These are phyloP conservation scores for Dione juno DNA, from an alignment of 2,888 invertebrate genomes.

Conservation along the genomic window DNA sequence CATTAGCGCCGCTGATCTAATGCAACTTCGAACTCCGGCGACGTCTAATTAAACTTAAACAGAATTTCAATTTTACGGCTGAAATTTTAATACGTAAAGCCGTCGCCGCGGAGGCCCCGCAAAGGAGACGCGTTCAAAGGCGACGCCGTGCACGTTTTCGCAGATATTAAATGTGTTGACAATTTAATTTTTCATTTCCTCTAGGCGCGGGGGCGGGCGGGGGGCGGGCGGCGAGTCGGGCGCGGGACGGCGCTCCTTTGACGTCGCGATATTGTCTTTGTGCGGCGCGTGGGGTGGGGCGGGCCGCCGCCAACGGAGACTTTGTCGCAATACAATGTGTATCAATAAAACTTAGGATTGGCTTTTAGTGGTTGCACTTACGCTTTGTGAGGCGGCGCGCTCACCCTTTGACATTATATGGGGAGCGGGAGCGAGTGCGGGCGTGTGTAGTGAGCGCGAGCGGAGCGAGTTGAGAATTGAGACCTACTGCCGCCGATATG, in stretches of 20 bases:
- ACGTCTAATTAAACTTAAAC: constrained; percentile 81
- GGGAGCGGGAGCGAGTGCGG: constrained; percentile 64
- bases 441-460: constrained; percentile 51
- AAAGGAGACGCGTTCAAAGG: constrained; percentile 80
- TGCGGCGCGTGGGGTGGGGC: constrained; percentile 79
- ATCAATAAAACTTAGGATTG: constrained; percentile 85
- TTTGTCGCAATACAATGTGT: constrained; percentile 85
- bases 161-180: constrained; percentile 84
- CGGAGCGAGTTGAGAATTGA: constrained; percentile 52
- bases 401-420: constrained; percentile 83
- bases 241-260: constrained; percentile 78
- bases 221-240: constrained; percentile 56
- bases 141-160: constrained; percentile 82
- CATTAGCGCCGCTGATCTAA: constrained; percentile 82
- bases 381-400: constrained; percentile 82
- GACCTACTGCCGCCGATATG: constrained; percentile 68
- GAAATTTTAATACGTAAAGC: constrained; percentile 81
- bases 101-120: constrained; percentile 72
- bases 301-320: constrained; percentile 79
- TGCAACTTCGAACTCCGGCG: constrained; percentile 78
- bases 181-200: constrained; percentile 85
- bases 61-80: constrained; percentile 80
- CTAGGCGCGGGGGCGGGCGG: constrained; percentile 62
- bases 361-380: constrained; percentile 85
- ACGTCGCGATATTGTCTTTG: constrained; percentile 85